Base-by-base conservation (phyloP, 2,888 invertebrate species). In the Sturmia bella region DNA sequence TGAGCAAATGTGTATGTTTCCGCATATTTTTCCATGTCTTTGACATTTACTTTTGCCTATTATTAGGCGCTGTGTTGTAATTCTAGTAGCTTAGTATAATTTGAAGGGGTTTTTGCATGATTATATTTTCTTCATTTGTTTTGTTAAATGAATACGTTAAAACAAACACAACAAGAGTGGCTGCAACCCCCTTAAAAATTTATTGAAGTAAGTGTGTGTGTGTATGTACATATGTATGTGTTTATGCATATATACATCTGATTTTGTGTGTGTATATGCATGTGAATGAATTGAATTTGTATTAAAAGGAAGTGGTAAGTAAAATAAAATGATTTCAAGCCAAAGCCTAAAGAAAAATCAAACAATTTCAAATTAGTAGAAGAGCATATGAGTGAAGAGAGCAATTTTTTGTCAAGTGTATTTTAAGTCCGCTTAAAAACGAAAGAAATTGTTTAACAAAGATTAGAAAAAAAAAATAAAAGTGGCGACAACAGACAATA, bases 31-130 rank as follows among this genome's bases (percentile, higher is more conserved):
- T 57, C 27, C 32, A 43, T 77, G 70, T 64, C 64, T 77, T 68
- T 80, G 81, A 81, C 72, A 77, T 81, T 81, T 81, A 73, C 69
- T 63, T 69, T 57, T 69, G 73, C 77, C 73, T 77, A 81, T 57
- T 69, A 77, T 63, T 61, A 64, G 80, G 80, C 75, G 75, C 80
- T 76, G 57, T 70, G 48, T 52, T 80, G 66, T 70, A 80, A 72
- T 75, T 80, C 72, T 61, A 72, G 72, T 57, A 72, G 75, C 52
- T 68, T 66, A 61, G 48, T 72, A 68, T 61, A 68, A 19, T 52
- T 68, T 76, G 32, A 54, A 76, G 72, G 54, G 80, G 63, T 57
- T 50, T 72, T 76, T 75, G 64, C 54, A 54, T 80, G 76, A 75
- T 74, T 57, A 52, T 69, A 57, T 69, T 80, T 80, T 77, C 57